These are phyloP conservation scores for Typhlomys cinereus DNA, from an alignment of 2,113 vertebrate genomes.

Conservation along the genomic window DNA sequence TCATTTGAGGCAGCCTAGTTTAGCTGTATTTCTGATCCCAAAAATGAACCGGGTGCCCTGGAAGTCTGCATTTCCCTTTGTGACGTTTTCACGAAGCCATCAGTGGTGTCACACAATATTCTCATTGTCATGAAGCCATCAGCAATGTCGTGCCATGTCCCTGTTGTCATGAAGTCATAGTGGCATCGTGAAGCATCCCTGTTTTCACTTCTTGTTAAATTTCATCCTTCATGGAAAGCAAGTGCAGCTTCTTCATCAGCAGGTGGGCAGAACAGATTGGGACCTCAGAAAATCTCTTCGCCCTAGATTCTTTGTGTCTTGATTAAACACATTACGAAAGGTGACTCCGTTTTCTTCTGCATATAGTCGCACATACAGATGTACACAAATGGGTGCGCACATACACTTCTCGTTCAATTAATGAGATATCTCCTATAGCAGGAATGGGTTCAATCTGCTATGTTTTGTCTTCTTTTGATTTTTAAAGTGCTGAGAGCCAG, in stretches of 20 bases:
- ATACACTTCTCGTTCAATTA: background rate
- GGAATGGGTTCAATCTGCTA: too few relatives aligned
- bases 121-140: background rate
- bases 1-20: background rate
- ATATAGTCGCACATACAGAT: background rate
- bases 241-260: background rate
- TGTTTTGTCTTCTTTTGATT: background rate
- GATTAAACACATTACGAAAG: background rate
- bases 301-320: background rate
- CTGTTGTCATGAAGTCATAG: background rate
- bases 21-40: background rate
- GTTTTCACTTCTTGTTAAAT: constrained; percentile 31
- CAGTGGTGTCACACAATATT: too few relatives aligned
- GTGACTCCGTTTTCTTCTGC: background rate
- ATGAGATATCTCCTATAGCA: background rate
- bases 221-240: constrained; percentile 10
- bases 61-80: background rate
- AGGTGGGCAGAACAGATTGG: background rate
- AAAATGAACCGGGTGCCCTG: background rate
- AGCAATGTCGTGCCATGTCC: background rate
- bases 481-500: background rate
- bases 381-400: background rate
- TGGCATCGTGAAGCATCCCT: background rate
- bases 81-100: background rate
- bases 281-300: background rate